A percentile compares a stretch with the other conserved stretches of the same genome.
Evolutionary conservation across 2,888 invertebrate species (phyloP).

Genomic region (Nesidiocoris tenuis): DNA sequence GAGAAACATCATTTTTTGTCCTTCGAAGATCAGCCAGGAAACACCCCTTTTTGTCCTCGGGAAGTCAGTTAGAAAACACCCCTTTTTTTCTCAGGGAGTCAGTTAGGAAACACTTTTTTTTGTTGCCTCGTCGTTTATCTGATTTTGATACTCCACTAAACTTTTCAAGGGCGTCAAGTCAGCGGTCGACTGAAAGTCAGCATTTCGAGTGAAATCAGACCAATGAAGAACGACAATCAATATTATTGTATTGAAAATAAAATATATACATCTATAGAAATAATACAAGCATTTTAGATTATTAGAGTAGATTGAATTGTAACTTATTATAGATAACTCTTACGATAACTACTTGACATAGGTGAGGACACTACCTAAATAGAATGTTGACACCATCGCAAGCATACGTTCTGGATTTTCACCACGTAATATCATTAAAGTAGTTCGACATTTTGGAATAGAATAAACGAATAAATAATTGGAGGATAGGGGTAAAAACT

Average conservation of each 20-base stretch:
- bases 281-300: slow-evolving; percentile 36
- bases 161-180: too few species aligned
- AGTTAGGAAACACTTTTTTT: too few species aligned
- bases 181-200: too few species aligned
- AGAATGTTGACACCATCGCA: too few species aligned
- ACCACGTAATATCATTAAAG: neutral
- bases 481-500: neutral
- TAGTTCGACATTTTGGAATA: neutral
- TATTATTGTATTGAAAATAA: slow-evolving; percentile 38
- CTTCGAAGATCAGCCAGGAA: too few species aligned
- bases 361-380: slow-evolving; percentile 1
- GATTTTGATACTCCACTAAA: too few species aligned
- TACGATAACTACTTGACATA: slow-evolving; percentile 22
- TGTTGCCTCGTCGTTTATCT: too few species aligned
- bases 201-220: neutral
- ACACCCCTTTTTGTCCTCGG: too few species aligned
- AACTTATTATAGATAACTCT: slow-evolving; percentile 21
- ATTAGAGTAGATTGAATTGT: slow-evolving; percentile 22
- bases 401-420: too few species aligned
- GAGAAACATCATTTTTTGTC: too few species aligned
- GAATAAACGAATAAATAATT: neutral
- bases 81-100: too few species aligned
- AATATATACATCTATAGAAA: slow-evolving; percentile 43
- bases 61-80: too few species aligned
- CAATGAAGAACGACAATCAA: slow-evolving; percentile 31